Base-by-base conservation (phyloP, 2,888 invertebrate species). In the Eristalis tenax region DNA sequence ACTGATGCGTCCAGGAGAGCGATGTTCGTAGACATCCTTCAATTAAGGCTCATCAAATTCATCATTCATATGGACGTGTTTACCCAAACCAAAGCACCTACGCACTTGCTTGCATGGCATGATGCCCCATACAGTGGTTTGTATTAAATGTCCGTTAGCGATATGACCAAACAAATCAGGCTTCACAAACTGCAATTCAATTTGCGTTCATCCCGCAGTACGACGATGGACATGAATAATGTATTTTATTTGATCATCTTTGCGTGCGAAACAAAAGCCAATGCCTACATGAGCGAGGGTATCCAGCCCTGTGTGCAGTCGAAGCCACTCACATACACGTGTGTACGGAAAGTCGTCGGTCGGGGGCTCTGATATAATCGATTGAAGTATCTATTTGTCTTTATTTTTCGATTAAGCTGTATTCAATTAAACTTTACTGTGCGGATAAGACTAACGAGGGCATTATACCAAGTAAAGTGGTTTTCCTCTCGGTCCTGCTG, bases 341-440 rank as follows among this genome's bases (percentile, higher is more conserved):
- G 26, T 26, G 22, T 18, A 57, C 10, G 22, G 4, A 4, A 4
- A 4, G 28, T 28, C 28, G 28, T 8, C 32, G 13, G 23, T 5
- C 15, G 59, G 22, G 8, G 8, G 18, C 50, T 18, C 18, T 1
- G 18, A 50, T 50, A 18, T 18, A 82, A 65, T 74, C 86, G 70
- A 86, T 78, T 71, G 61, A 79, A 66, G 70, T 26, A 28, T 38
- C 69, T 75, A 40, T 77, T 23, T 28, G 69, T 61, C 75, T 79
- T 86, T 86, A 83, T 86, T 86, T 86, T 83, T 75, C 83, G 70
- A 83, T 86, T 83, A 77, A 86, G 66, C 71, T 68, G 22, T 71
- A 86, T 86, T 86, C 86, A 86, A 86, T 86, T 86, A 83, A 86
- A 78, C 61, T 83, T 75, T 74, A 75, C 65, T 79, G 65, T 79